phyloP scores from a whole-genome alignment of 2,113 vertebrate genomes.

The Ptilorrhoa leucosticta region DNA sequence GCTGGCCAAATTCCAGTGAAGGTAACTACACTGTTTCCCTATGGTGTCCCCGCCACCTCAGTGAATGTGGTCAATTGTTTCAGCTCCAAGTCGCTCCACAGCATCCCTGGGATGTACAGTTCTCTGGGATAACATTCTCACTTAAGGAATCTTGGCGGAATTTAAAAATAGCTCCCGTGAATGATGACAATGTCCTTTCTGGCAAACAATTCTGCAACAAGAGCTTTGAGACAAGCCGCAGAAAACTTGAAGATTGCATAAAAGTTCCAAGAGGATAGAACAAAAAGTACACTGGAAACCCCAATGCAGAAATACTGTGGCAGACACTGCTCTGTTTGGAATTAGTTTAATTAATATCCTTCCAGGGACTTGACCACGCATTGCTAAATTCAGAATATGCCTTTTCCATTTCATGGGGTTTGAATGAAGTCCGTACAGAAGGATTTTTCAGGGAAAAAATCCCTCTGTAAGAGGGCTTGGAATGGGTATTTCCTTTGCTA shows the following conservation, averaged over 20 bases:
- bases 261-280: slow-evolving; percentile 9
- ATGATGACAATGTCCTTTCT: neutral
- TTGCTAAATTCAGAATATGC: neutral
- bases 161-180: slow-evolving; percentile 20
- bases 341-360: neutral
- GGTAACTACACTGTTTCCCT: neutral
- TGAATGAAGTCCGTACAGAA: neutral
- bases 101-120: neutral
- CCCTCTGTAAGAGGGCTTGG: neutral
- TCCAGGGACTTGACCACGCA: neutral
- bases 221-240: neutral
- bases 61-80: slow-evolving; percentile 11
- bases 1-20: slow-evolving; percentile 34
- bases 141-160: neutral
- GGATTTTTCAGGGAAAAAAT: neutral
- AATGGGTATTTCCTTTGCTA: neutral
- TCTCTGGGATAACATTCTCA: neutral
- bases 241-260: neutral
- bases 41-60: neutral
- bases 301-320: neutral
- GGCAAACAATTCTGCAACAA: neutral
- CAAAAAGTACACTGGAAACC: neutral
- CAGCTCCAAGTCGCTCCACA: neutral
- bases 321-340: neutral
- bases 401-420: neutral